Evolutionary conservation across 2,113 vertebrate genomes (phyloP).

Genomic region (Labeo catla): DNA sequence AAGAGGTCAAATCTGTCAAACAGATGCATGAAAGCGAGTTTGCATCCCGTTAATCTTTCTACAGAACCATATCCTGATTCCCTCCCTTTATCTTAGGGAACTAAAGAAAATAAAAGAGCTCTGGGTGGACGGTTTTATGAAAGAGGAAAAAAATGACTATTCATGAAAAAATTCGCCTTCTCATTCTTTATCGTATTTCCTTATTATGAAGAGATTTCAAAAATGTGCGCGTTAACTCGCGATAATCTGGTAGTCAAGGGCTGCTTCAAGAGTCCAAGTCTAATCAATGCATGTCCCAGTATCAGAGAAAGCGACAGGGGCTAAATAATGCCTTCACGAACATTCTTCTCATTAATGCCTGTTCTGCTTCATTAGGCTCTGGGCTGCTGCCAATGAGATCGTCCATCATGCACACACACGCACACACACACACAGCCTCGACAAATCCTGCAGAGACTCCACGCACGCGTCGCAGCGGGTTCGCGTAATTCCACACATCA

Average conservation of each 20-base stretch:
- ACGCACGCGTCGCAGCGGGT: conserved; percentile 13
- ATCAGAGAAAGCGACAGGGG: conserved; percentile 31
- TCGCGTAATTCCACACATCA: conserved; percentile 43
- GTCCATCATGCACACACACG: conserved; percentile 38
- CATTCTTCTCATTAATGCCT: conserved; percentile 52
- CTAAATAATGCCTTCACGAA: conserved; percentile 36
- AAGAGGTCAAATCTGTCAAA: conserved; percentile 36
- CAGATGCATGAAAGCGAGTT: conserved; percentile 28
- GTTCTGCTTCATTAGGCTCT: conserved; percentile 50
- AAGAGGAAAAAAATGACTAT: conserved; percentile 5
- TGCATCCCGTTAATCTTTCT: conserved; percentile 18
- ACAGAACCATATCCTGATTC: background rate
- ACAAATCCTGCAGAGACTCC: background rate
- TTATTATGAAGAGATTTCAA: background rate
- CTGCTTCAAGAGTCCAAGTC: conserved; percentile 22
- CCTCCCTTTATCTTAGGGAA: background rate
- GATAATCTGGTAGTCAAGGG: conserved; percentile 27
- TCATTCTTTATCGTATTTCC: background rate
- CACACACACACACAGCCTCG: background rate
- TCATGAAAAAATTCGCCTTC: background rate
- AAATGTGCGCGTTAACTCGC: background rate
- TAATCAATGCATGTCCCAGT: conserved; percentile 35
- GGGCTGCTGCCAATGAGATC: conserved; percentile 44
- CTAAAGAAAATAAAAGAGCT: background rate
- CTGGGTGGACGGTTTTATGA: background rate